phyloP scores from a whole-genome alignment of 23 tunicate species.

The Clavelina lepadiformis region DNA sequence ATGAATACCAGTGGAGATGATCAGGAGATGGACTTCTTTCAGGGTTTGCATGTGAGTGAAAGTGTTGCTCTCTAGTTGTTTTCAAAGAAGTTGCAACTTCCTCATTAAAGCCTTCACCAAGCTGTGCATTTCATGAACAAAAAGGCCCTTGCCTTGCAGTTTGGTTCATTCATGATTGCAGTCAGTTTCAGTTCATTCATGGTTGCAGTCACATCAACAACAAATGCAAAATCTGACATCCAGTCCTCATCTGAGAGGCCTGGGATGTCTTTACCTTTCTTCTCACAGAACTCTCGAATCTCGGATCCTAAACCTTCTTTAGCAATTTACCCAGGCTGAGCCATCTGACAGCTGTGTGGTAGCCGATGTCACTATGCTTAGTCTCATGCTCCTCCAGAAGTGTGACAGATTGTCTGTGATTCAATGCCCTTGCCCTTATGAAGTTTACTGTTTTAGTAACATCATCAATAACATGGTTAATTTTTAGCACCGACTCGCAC shows the following conservation, averaged over 20 bases:
- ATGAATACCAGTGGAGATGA: constrained; percentile 14
- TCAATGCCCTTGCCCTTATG: constrained; percentile 8
- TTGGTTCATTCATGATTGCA: constrained; percentile 1
- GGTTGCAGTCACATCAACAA: constrained; percentile 1
- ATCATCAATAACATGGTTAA: background rate
- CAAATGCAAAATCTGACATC: constrained; percentile 5
- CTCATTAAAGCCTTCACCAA: constrained; percentile 4
- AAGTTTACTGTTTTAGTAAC: constrained; percentile 12
- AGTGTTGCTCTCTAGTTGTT: constrained; percentile 5
- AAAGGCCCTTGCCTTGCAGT: constrained; percentile 8
- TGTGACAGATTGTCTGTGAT: constrained; percentile 22
- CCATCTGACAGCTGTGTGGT: constrained; percentile 47
- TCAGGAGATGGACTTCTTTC: constrained; percentile 9
- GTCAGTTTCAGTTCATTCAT: constrained; percentile 5
- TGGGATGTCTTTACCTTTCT: constrained; percentile 1
- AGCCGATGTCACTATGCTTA: constrained; percentile 37
- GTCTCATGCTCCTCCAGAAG: constrained; percentile 23
- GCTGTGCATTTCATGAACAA: constrained; percentile 20
- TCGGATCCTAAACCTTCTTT: constrained; percentile 30
- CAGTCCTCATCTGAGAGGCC: background rate
- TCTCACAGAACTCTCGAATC: constrained; percentile 23
- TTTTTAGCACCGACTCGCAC: background rate
- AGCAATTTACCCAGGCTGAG: constrained; percentile 37
- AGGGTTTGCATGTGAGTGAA: constrained; percentile 22
- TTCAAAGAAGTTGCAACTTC: constrained; percentile 11